These are phyloP conservation scores for Vanessa tameamea DNA, from an alignment of 1,140 invertebrate genomes.

Conservation along the genomic window DNA sequence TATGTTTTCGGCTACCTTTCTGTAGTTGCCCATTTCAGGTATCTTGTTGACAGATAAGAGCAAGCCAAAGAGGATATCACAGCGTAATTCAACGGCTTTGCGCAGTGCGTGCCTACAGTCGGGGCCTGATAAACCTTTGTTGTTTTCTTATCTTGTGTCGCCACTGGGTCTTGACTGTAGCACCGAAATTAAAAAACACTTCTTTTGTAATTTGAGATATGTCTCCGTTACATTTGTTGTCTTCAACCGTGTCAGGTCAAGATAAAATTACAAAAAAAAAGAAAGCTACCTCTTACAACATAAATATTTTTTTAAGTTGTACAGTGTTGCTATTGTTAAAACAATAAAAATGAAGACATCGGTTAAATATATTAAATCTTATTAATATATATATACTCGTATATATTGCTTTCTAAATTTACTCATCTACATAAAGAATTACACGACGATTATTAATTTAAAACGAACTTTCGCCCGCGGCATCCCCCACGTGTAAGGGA, in stretches of 20 bases:
- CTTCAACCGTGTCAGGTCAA: slow-evolving; percentile 27
- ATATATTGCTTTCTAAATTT: too few relatives aligned
- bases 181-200: slow-evolving; percentile 53
- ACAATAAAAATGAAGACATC: too few relatives aligned
- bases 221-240: slow-evolving; percentile 32
- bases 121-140: slow-evolving; percentile 66
- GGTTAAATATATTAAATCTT: too few relatives aligned
- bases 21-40: slow-evolving; percentile 48
- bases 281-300: neutral
- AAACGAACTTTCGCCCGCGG: too few relatives aligned
- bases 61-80: slow-evolving; percentile 54
- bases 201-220: slow-evolving; percentile 47
- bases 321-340: neutral
- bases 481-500: too few relatives aligned
- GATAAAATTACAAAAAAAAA: slow-evolving; percentile 15
- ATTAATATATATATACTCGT: too few relatives aligned
- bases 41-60: slow-evolving; percentile 70
- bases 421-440: too few relatives aligned
- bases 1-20: slow-evolving; percentile 29
- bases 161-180: slow-evolving; percentile 44
- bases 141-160: slow-evolving; percentile 53
- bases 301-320: neutral
- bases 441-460: too few relatives aligned
- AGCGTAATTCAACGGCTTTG: slow-evolving; percentile 60
- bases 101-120: slow-evolving; percentile 53